These are phyloP conservation scores for Ariolimax columbianus DNA, from an alignment of 2,888 invertebrate genomes.

Conservation along the genomic window DNA sequence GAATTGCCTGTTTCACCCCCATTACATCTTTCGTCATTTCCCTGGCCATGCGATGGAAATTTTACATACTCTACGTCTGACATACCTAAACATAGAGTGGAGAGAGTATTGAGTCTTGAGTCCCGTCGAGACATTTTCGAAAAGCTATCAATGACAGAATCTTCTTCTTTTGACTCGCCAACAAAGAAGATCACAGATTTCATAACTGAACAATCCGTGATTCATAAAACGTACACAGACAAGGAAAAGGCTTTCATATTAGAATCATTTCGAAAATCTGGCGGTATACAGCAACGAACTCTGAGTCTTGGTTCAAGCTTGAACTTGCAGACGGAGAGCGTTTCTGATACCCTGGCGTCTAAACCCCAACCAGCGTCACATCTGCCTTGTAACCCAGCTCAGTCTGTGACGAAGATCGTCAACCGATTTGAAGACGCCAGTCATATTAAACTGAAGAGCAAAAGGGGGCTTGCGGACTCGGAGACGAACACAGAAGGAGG, in stretches of 20 bases:
- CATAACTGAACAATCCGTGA: neutral
- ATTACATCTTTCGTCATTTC: neutral
- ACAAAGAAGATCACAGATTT: neutral
- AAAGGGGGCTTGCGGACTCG: neutral
- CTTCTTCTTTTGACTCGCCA: neutral
- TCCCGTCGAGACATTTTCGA: neutral
- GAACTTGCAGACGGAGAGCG: neutral
- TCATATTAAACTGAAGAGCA: neutral
- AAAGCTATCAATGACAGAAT: neutral
- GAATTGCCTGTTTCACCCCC: neutral
- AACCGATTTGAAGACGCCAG: constrained; percentile 17
- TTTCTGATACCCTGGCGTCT: neutral
- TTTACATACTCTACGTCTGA: neutral
- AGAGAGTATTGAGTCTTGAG: neutral
- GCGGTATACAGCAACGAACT: neutral
- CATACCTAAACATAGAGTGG: neutral
- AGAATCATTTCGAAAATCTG: constrained; percentile 29
- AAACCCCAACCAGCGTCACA: neutral
- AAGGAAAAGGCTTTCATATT: constrained; percentile 39
- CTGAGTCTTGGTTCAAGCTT: neutral
- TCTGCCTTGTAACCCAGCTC: neutral
- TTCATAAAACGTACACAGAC: constrained; percentile 39
- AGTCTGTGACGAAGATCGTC: constrained; percentile 23
- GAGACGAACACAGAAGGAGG: neutral
- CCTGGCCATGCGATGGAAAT: neutral